These are phyloP conservation scores for Magallana angulata DNA, from an alignment of 1,140 invertebrate species.

Conservation along the genomic window DNA sequence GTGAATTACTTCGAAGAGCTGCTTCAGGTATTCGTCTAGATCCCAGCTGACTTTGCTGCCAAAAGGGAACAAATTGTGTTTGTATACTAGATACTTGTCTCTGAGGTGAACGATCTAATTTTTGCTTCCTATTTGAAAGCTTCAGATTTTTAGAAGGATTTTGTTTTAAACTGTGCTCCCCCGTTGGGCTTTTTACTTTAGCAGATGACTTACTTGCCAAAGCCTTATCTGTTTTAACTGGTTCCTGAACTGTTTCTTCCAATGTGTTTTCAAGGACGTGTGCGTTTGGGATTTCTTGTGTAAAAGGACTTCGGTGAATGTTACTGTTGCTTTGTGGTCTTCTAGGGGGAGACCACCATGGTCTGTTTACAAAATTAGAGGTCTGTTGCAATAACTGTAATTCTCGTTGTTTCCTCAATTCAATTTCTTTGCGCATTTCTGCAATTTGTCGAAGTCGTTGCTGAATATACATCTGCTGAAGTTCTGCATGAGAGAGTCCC, in stretches of 20 bases:
- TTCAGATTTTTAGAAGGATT: conserved; percentile 18
- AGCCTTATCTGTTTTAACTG: neutral
- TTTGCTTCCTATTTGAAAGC: neutral
- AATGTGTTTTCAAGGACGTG: neutral
- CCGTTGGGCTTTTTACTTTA: neutral
- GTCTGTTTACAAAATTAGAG: neutral
- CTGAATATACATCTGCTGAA: conserved; percentile 12
- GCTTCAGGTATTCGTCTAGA: conserved; percentile 22
- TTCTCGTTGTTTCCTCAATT: neutral
- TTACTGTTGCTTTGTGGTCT: neutral
- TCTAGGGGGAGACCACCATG: neutral
- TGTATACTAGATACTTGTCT: conserved; percentile 25
- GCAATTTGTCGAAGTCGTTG: conserved; percentile 27
- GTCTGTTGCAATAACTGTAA: neutral
- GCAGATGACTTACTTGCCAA: neutral
- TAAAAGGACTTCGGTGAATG: neutral
- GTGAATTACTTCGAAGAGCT: conserved; percentile 18
- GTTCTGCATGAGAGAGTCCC: neutral
- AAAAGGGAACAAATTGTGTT: conserved; percentile 35
- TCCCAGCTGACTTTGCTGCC: conserved; percentile 23
- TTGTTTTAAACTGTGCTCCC: conserved; percentile 25
- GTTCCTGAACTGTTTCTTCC: neutral
- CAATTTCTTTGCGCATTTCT: conserved; percentile 29
- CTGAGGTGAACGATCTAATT: neutral
- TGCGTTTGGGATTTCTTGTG: conserved; percentile 19